These are phyloP conservation scores for Sebastes kiyomatsui DNA, from an alignment of 2,797 vertebrate genomes.

Conservation along the genomic window DNA sequence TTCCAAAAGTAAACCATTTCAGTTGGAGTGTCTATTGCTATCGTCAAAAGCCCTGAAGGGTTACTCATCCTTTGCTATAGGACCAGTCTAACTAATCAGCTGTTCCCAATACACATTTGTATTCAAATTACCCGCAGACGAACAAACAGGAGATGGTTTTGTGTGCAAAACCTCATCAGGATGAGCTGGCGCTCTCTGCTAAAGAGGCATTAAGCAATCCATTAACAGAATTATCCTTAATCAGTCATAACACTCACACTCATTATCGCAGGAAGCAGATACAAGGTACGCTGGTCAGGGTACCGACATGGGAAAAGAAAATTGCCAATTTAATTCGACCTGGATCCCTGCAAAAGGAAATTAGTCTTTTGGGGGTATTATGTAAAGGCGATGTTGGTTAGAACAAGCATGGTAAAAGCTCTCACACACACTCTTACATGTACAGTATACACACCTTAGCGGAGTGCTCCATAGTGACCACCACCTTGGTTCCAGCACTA, in stretches of 20 bases:
- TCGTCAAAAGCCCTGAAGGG: conserved; percentile 16
- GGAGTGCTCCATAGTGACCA: conserved; percentile 98
- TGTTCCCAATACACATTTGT: conserved; percentile 13
- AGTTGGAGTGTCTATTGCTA: conserved; percentile 7
- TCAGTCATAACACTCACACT: conserved; percentile 55
- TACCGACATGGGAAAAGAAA: conserved; percentile 17
- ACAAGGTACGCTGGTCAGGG: conserved; percentile 21
- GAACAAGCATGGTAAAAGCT: neutral
- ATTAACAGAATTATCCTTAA: conserved; percentile 64
- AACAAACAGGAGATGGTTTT: conserved; percentile 35
- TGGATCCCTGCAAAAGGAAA: conserved; percentile 1
- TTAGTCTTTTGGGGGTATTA: neutral
- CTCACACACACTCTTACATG: neutral
- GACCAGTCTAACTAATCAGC: conserved; percentile 30
- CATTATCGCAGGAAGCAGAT: conserved; percentile 51
- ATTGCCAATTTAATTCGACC: conserved; percentile 16
- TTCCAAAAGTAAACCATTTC: conserved; percentile 49
- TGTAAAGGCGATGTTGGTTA: neutral
- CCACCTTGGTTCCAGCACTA: conserved; percentile 94
- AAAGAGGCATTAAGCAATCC: conserved; percentile 61
- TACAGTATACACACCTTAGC: conserved; percentile 84
- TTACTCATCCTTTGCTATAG: conserved; percentile 31
- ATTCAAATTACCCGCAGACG: conserved; percentile 42
- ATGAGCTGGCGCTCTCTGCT: conserved; percentile 33
- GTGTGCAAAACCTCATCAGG: conserved; percentile 32